phyloP scores from a whole-genome alignment of 2,888 invertebrate species.

The Adela reaumurella region DNA sequence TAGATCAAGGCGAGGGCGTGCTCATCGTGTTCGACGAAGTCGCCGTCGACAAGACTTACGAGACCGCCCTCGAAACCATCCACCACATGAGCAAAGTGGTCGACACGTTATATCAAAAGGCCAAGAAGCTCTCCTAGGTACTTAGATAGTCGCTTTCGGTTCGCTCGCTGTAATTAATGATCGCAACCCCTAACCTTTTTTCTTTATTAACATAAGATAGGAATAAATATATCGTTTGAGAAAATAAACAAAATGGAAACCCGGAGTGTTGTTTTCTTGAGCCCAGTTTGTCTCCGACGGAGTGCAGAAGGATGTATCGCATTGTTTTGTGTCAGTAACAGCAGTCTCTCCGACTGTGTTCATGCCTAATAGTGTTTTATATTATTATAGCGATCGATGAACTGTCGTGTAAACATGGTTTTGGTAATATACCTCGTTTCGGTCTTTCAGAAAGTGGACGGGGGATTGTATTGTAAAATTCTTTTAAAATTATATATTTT shows the following conservation, averaged over 20 bases:
- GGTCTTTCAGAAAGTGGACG: no score
- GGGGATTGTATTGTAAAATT: no score
- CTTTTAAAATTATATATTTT: no score
- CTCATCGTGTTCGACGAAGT: conserved; percentile 96
- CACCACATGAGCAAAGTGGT: conserved; percentile 99
- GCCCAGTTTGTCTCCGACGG: no score
- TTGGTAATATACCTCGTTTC: no score
- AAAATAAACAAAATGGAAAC: conserved; percentile 45
- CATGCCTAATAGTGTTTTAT: no score
- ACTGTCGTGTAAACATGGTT: no score
- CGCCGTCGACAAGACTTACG: conserved; percentile 93
- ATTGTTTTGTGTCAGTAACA: no score
- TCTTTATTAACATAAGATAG: conserved; percentile 37
- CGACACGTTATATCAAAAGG: conserved; percentile 98
- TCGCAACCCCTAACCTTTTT: not conserved
- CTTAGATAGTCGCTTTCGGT: not conserved
- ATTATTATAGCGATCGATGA: no score
- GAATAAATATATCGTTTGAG: conserved; percentile 46
- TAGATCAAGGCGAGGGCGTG: conserved; percentile 98
- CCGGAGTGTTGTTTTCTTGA: conserved; percentile 23
- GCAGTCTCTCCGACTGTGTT: no score
- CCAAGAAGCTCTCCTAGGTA: conserved; percentile 89
- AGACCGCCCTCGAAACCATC: conserved; percentile 94
- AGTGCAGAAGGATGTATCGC: no score
- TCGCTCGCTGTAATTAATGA: not conserved